Evolutionary conservation across 2,113 vertebrate genomes (phyloP).

Genomic region (Pipra filicauda): DNA sequence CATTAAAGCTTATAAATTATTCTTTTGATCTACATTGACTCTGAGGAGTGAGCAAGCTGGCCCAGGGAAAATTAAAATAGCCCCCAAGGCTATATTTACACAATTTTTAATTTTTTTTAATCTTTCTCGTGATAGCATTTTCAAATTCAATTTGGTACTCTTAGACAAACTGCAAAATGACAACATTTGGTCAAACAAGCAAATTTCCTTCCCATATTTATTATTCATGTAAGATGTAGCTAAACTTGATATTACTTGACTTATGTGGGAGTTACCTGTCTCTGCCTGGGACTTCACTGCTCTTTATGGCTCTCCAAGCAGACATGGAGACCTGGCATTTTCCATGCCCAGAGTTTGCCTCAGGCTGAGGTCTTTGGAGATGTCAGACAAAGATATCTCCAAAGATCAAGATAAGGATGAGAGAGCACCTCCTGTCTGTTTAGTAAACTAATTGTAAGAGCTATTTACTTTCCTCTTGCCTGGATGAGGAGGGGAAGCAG

Average conservation of each 20-base stretch:
- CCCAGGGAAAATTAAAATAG: neutral
- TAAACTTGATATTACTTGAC: neutral
- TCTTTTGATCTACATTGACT: neutral
- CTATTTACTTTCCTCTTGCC: neutral
- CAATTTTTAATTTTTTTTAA: neutral
- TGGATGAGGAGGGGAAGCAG: neutral
- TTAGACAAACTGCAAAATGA: neutral
- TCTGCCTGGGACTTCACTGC: neutral
- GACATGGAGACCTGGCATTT: neutral
- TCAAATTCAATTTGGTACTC: neutral
- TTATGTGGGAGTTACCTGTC: neutral
- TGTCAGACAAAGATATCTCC: neutral
- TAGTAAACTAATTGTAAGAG: neutral
- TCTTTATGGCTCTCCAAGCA: neutral
- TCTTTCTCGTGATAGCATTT: neutral
- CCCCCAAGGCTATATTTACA: neutral
- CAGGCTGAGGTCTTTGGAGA: neutral
- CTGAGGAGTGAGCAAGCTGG: neutral
- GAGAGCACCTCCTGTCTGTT: neutral
- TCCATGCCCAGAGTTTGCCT: neutral
- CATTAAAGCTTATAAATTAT: constrained; percentile 31
- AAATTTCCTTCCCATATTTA: neutral
- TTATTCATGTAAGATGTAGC: neutral
- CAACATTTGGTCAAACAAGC: neutral
- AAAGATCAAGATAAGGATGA: neutral